These are phyloP conservation scores for Exocentrus adspersus DNA, from an alignment of 2,888 invertebrate genomes.

Conservation along the genomic window DNA sequence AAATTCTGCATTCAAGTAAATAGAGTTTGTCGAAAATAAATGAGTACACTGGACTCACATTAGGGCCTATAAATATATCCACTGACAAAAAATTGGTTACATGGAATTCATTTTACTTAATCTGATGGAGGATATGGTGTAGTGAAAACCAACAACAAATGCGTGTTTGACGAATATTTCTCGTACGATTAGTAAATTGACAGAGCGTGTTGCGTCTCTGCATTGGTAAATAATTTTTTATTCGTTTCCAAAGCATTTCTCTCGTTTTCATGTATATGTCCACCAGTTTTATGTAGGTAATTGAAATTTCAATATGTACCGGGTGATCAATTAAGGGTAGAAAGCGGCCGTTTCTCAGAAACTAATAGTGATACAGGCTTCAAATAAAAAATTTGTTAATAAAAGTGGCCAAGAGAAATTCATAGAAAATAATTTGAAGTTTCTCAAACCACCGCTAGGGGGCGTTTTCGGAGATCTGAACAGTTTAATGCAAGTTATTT, in stretches of 20 bases:
- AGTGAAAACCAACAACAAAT: slow-evolving; percentile 42
- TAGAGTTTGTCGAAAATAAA: slow-evolving; percentile 35
- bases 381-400: too few species aligned
- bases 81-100: slow-evolving; percentile 32
- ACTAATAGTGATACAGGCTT: too few species aligned
- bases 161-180: slow-evolving; percentile 16
- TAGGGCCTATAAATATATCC: slow-evolving; percentile 34
- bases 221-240: background rate
- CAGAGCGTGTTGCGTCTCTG: background rate
- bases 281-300: too few species aligned
- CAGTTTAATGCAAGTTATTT: too few species aligned
- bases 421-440: too few species aligned
- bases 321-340: too few species aligned
- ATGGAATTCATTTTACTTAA: slow-evolving; percentile 37
- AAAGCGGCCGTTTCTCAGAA: too few species aligned
- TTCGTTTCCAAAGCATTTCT: background rate
- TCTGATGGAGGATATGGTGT: slow-evolving; percentile 23
- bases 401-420: too few species aligned
- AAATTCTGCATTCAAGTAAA: slow-evolving; percentile 33
- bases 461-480: too few species aligned
- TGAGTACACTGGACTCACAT: slow-evolving; percentile 36
- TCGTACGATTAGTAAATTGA: slow-evolving; percentile 1
- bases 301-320: too few species aligned
- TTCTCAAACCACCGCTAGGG: too few species aligned
- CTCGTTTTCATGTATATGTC: background rate